Percentiles rank a stretch among this genome's conserved stretches.
Conservation (phyloP, 2,888 invertebrate species). For the Halocaridina rubra region DNA sequence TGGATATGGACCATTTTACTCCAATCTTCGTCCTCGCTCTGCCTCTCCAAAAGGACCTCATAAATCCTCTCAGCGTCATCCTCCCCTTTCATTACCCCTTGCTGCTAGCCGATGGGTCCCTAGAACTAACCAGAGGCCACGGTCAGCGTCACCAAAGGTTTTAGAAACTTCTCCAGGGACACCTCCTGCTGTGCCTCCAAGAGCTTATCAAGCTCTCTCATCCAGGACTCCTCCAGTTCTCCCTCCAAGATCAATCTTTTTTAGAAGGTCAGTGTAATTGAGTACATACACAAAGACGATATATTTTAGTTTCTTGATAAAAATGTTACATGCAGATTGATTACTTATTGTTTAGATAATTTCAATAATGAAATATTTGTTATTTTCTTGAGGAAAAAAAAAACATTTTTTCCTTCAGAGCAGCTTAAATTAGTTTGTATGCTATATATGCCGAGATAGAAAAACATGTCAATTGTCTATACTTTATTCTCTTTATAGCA, state of each 20-base stretch:
- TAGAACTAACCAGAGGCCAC: background rate
- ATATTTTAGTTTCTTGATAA: no score
- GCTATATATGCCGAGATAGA: no score
- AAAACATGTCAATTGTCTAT: no score
- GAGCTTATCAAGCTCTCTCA: background rate
- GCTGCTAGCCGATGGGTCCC: constrained; percentile 13
- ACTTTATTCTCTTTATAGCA: no score
- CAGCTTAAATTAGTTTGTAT: no score
- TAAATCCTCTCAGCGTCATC: background rate
- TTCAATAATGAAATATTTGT: no score
- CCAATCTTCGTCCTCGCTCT: background rate
- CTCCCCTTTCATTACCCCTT: constrained; percentile 29
- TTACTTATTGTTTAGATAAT: no score
- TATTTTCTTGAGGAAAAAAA: no score
- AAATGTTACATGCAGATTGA: no score
- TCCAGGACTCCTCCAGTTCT: constrained; percentile 25
- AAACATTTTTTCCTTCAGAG: no score
- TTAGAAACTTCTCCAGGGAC: constrained; percentile 10
- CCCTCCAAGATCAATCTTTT: constrained; percentile 20
- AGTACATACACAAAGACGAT: no score
- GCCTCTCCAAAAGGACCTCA: background rate
- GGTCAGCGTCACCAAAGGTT: background rate
- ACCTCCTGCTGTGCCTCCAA: constrained; percentile 31
- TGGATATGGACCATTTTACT: background rate
- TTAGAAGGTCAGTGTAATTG: constrained; percentile 45